phyloP scores from a whole-genome alignment of 1,140 invertebrate genomes.

The Protaetia brevitarsis region DNA sequence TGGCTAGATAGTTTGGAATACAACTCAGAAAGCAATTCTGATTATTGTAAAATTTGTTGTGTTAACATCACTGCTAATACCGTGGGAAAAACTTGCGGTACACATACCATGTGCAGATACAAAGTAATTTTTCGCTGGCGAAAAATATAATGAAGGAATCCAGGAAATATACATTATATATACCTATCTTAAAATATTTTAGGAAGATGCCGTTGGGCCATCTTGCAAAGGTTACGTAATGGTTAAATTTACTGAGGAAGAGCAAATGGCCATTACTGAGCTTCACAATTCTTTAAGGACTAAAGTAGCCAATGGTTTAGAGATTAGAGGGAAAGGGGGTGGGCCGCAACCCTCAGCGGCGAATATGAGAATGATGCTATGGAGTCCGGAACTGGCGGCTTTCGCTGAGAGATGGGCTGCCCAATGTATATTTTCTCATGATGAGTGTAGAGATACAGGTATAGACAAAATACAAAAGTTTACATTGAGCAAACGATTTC shows the following conservation, averaged over 20 bases:
- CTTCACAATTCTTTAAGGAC: slow-evolving; percentile 53
- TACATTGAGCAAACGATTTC: background rate
- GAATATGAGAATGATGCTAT: slow-evolving; percentile 57
- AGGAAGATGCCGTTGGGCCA: slow-evolving; percentile 29
- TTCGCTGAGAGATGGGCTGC: slow-evolving; percentile 61
- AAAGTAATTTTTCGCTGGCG: too few species aligned
- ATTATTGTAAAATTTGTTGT: slow-evolving; percentile 16
- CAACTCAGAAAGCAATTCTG: background rate
- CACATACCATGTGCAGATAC: slow-evolving; percentile 21
- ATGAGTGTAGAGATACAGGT: slow-evolving; percentile 56
- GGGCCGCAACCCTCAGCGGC: slow-evolving; percentile 55
- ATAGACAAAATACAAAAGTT: background rate
- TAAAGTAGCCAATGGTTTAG: slow-evolving; percentile 50
- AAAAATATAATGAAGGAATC: background rate
- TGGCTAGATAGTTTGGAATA: background rate
- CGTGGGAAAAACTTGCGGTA: slow-evolving; percentile 10
- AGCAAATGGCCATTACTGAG: slow-evolving; percentile 43
- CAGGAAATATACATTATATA: background rate
- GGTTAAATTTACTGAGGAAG: slow-evolving; percentile 36
- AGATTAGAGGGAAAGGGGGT: slow-evolving; percentile 50
- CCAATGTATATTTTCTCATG: slow-evolving; percentile 59
- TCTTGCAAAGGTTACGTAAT: slow-evolving; percentile 38
- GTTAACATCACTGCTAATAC: slow-evolving; percentile 8
- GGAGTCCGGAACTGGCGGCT: slow-evolving; percentile 60
- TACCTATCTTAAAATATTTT: background rate